Conservation (phyloP, 1,140 invertebrate genomes). For the Galendromus occidentalis region DNA sequence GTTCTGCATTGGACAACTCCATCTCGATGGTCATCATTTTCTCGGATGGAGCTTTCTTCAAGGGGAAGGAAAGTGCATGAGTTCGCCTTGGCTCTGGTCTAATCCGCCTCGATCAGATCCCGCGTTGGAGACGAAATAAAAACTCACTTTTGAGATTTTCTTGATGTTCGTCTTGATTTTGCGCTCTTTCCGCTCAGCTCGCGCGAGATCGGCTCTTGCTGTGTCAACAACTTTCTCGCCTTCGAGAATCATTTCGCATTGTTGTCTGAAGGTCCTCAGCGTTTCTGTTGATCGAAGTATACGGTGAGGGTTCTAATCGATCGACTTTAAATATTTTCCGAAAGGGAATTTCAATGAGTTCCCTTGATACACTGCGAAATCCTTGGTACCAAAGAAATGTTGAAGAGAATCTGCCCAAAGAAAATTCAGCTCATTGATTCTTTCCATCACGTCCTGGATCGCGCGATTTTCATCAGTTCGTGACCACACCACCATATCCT, state of each 20-base stretch:
- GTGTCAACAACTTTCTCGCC: conserved; percentile 33
- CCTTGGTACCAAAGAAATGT: conserved; percentile 32
- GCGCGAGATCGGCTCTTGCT: conserved; percentile 28
- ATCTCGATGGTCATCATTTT: conserved; percentile 30
- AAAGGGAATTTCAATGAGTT: conserved; percentile 3
- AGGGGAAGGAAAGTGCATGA: conserved; percentile 11
- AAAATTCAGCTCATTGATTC: conserved; percentile 31
- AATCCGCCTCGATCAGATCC: no score
- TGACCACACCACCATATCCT: conserved; percentile 35
- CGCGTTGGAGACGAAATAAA: no score
- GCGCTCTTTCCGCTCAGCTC: conserved; percentile 29
- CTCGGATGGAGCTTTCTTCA: conserved; percentile 26
- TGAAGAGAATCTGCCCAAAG: conserved; percentile 35
- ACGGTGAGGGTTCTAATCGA: conserved; percentile 4
- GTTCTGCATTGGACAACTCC: conserved; percentile 31
- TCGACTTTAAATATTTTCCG: no score
- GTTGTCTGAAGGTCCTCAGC: conserved; percentile 31
- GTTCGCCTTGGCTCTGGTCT: no score
- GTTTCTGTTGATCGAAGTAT: conserved; percentile 28
- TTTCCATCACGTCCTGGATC: conserved; percentile 31
- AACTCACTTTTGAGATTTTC: conserved; percentile 29
- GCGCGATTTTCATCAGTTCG: conserved; percentile 34
- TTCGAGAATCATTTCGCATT: conserved; percentile 35
- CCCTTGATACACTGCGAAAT: no score
- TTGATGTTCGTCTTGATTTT: conserved; percentile 32